Base-by-base conservation (phyloP, 2,113 vertebrate genomes). In the Astatoreochromis straeleni region DNA sequence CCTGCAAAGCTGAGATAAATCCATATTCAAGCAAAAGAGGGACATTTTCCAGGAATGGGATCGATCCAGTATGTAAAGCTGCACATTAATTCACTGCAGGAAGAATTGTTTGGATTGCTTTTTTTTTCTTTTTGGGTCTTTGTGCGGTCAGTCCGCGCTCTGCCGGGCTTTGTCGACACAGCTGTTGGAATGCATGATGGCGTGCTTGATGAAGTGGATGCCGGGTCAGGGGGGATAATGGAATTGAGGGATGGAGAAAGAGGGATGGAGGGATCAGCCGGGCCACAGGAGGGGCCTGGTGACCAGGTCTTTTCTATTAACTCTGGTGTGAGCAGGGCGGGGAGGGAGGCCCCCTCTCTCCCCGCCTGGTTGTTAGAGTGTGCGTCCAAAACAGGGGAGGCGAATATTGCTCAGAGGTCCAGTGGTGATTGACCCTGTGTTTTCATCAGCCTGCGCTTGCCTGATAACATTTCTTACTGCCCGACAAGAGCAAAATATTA, bases 261-360 rank as follows among this genome's bases (percentile, higher is more conserved):
- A 86, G 84, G 80, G 49, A 81, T 84, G 60, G 83, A 85, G 51
- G 90, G 86, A 91, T 93, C 92, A 85, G 92, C 51, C 80, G 63
- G 88, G 87, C 85, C 85, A 54, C 91, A 81, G 81, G 90, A 85
- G 92, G 81, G 85, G 92, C 86, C 88, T 68, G 87, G 93, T 87
- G 93, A 94, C 91, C 92, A 89, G 94, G 95, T 93, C 92, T 93
- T 96, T 96, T 95, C 96, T 95, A 95, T 96, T 96, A 96, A 95
- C 94, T 95, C 87, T 13, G 70, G 88, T 87, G 92, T 73, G 54
- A 85, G 70, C 54, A 19, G 35, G 63, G 60, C 7, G 82, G 86
- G 75, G 93, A 90, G 81, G 90, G 51, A 75, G 90, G 88, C 93
- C 90, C 13, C 81, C 88, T 79, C 89, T 81, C 84, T 78, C 65